Base-by-base conservation (phyloP, 2,113 vertebrate species). In the Tupaia chinensis region DNA sequence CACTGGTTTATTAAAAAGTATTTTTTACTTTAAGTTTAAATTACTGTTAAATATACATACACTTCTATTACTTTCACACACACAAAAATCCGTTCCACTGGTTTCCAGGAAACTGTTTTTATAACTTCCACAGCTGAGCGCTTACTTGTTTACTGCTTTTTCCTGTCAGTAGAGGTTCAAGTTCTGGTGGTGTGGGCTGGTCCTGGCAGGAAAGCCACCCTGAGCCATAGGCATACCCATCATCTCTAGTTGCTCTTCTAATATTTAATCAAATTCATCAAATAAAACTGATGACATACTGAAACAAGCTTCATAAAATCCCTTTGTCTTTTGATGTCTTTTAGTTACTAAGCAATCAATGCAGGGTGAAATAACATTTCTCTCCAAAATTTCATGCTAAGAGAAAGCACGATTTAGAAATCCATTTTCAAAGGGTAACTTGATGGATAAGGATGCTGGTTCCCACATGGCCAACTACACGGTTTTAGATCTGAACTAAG, bases 331-430 rank as follows among this genome's bases (percentile, higher is more conserved):
- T 27, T 92, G 32, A 83, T 70, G 44, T 74, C 32, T 87, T 86
- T 44, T 44, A 44, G 44, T 44, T 95, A 89, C 19, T 29, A 70
- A 82, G 58, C 25, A 93, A 94, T 78, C 88, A 96, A 87, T 20
- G 7, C 61, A 89, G 60, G 66, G 56, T 72, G 95, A 95, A 90
- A 77, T 56, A 85, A 58, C 17, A 81, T 77, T 94, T 94, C 20
- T 91, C n/a, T 89, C 13, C 56, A 91, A 89, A 91, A 87, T 53
- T 76, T 76, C 29, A 91, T 56, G 60, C 8, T 12, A 78, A 34
- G 25, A 91, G 77, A 90, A 91, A 93, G 27, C 44, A 88, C 72
- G n/a, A 85, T 69, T 81, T 88, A 82, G 27, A 94, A 93, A 93
- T 94, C 56, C 19, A 90, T 61, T 92, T 63, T 66, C 44, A 91